Conservation (phyloP, 2,888 invertebrate species). For the Antheraea assamensis region DNA sequence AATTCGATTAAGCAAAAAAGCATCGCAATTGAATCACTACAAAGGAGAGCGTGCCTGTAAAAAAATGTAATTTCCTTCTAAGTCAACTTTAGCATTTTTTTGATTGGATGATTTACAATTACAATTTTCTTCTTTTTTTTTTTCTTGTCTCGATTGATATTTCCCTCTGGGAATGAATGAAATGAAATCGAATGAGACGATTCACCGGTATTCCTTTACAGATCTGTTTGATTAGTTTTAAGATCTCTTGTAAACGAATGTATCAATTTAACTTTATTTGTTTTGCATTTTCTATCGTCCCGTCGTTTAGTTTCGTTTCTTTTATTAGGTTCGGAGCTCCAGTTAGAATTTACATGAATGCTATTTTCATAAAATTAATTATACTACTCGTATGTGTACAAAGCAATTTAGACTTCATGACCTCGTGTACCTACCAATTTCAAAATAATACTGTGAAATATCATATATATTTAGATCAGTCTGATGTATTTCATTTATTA, state of each 20-base stretch:
- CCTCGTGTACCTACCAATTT: too few relatives aligned
- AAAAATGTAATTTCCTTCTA: slow-evolving; percentile 23
- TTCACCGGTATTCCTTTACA: slow-evolving; percentile 25
- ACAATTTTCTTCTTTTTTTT: slow-evolving; percentile 18
- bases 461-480: too few relatives aligned
- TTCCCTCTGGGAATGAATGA: slow-evolving; percentile 25
- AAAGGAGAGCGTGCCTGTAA: not conserved
- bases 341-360: not conserved
- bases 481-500: too few relatives aligned
- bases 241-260: slow-evolving; percentile 2
- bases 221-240: slow-evolving; percentile 6
- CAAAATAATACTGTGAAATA: too few relatives aligned
- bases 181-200: slow-evolving; percentile 28
- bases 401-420: too few relatives aligned
- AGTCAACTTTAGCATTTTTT: slow-evolving; percentile 22
- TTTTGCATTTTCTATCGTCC: not conserved
- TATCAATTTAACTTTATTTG: not conserved
- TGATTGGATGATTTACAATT: slow-evolving; percentile 24
- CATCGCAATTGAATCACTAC: not conserved
- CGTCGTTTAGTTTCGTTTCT: not conserved
- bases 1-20: not conserved
- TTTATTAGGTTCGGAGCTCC: not conserved
- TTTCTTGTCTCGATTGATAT: slow-evolving; percentile 18
- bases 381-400: too few relatives aligned
- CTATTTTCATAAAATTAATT: not conserved